Conservation (phyloP, 2,888 invertebrate species). For the Ernsta delagoae region DNA sequence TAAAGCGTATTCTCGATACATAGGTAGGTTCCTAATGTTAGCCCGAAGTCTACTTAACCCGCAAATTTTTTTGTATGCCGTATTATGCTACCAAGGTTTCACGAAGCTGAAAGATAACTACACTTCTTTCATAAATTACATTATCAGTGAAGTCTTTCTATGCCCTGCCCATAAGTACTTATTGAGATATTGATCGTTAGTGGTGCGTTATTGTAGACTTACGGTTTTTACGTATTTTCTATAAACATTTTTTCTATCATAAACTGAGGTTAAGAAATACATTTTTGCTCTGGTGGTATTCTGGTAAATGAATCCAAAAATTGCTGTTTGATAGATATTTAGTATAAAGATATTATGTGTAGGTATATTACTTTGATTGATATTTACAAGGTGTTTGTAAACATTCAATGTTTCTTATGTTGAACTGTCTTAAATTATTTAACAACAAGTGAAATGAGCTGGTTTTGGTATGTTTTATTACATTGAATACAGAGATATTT, state of each 20-base stretch:
- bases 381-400: too few species aligned
- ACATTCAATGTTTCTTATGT: too few species aligned
- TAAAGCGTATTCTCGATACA: not conserved
- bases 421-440: too few species aligned
- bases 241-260: not conserved
- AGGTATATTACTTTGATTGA: too few species aligned
- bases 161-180: not conserved
- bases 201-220: not conserved
- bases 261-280: too few species aligned
- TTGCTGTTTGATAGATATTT: too few species aligned
- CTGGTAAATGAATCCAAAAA: too few species aligned
- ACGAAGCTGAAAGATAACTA: not conserved
- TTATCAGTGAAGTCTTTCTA: not conserved
- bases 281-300: too few species aligned
- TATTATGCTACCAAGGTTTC: not conserved
- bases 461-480: too few species aligned
- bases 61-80: conserved; percentile 12
- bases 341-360: too few species aligned
- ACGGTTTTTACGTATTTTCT: not conserved
- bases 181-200: conserved; percentile 6
- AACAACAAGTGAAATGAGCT: too few species aligned
- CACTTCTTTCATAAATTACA: conserved; percentile 1
- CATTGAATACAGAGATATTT: too few species aligned
- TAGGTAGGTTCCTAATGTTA: not conserved
- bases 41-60: not conserved